A percentile compares a stretch with the other conserved stretches of the same genome.
These are phyloP conservation scores for Lasiurus cinereus DNA, from an alignment of 2,113 vertebrate species.

Conservation along the genomic window DNA sequence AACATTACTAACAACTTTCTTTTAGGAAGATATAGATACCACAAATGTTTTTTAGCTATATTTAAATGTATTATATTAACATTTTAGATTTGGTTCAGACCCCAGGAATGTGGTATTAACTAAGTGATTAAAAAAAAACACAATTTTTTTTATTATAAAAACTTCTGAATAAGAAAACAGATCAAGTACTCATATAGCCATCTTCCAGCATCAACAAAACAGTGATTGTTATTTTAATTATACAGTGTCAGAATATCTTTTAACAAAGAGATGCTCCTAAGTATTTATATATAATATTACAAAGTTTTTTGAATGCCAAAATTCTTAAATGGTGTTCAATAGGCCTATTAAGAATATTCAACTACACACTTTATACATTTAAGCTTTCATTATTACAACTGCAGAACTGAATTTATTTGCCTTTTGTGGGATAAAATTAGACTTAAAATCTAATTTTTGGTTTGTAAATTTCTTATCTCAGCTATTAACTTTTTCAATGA, in stretches of 20 bases:
- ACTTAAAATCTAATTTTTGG: neutral
- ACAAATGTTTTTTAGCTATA: constrained; percentile 17
- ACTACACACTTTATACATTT: constrained; percentile 20
- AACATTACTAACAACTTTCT: constrained; percentile 1
- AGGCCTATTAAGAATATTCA: constrained; percentile 4
- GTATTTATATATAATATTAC: neutral
- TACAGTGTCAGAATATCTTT: neutral
- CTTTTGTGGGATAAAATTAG: neutral
- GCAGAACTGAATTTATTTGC: neutral
- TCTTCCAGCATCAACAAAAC: constrained; percentile 31
- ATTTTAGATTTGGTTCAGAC: constrained; percentile 42
- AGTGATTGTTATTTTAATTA: constrained; percentile 50
- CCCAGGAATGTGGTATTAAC: constrained; percentile 15
- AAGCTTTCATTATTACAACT: neutral
- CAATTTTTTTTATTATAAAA: constrained; percentile 36
- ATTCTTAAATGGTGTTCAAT: neutral
- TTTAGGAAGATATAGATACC: neutral
- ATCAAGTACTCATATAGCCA: neutral
- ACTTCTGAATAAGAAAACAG: constrained; percentile 44
- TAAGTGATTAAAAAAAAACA: neutral
- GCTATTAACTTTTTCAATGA: constrained; percentile 20
- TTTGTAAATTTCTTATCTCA: constrained; percentile 48
- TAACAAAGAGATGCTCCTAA: neutral
- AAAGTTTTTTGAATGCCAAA: constrained; percentile 44
- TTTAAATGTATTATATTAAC: constrained; percentile 13